Conservation (phyloP, 2,797 vertebrate genomes). For the Lagocephalus sceleratus region DNA sequence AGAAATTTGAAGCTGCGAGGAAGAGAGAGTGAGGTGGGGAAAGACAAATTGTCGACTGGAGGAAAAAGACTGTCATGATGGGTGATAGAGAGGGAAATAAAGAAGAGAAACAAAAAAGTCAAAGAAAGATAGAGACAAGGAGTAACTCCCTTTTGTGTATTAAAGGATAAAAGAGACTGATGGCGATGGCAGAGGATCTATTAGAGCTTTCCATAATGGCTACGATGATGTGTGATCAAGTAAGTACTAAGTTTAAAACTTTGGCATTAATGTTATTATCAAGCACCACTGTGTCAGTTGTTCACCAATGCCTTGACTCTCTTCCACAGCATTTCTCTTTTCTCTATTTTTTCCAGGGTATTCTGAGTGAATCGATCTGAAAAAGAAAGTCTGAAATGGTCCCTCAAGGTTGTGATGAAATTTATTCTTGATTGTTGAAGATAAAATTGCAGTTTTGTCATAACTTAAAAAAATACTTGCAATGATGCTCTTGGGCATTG, state of each 20-base stretch:
- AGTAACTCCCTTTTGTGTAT: conserved; percentile 37
- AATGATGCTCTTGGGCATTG: no score
- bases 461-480: no score
- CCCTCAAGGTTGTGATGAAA: background rate
- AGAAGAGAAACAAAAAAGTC: conserved; percentile 10
- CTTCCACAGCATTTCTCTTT: conserved; percentile 12
- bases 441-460: no score
- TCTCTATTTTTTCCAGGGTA: conserved; percentile 12
- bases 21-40: conserved; percentile 13
- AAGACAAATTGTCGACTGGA: conserved; percentile 20
- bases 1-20: conserved; percentile 24
- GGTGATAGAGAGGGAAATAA: conserved; percentile 27
- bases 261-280: conserved; percentile 51
- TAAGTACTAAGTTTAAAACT: conserved; percentile 55
- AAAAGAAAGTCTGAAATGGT: background rate
- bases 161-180: conserved; percentile 39
- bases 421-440: background rate
- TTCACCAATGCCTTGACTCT: conserved; percentile 59
- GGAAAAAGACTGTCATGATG: conserved; percentile 30
- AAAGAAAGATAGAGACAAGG: conserved; percentile 21
- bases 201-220: conserved; percentile 46
- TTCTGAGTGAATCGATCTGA: conserved; percentile 9
- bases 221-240: conserved; percentile 57
- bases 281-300: conserved; percentile 56
- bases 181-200: conserved; percentile 50